Evolutionary conservation across 2,113 vertebrate species (phyloP).

Genomic region (Chaetodon trifascialis): DNA sequence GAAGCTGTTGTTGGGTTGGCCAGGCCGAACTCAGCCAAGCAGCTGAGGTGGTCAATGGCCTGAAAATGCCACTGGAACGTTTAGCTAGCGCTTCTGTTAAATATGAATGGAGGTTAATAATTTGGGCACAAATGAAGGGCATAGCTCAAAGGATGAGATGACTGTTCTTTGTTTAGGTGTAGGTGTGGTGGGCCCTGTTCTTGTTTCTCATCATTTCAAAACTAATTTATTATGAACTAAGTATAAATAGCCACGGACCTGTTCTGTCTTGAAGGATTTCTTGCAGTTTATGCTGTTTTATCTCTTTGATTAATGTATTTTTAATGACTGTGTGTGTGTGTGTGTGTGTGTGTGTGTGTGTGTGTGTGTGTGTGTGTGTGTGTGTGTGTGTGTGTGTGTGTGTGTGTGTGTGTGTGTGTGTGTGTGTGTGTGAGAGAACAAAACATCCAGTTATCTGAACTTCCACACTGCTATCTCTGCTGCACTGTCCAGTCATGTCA

Average conservation of each 20-base stretch:
- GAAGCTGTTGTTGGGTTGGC: conserved; percentile 2
- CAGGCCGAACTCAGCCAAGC: not conserved
- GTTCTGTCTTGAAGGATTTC: not conserved
- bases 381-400: not conserved
- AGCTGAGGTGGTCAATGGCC: conserved; percentile 23
- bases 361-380: not conserved
- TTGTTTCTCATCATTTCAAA: conserved; percentile 17
- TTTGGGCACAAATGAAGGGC: not conserved
- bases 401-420: not conserved
- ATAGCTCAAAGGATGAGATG: not conserved
- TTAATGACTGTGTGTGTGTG: conserved; percentile 29
- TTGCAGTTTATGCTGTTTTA: conserved; percentile 32
- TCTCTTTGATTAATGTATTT: conserved; percentile 45
- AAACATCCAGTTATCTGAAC: conserved; percentile 19
- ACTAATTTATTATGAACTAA: conserved; percentile 2
- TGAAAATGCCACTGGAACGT: conserved; percentile 35
- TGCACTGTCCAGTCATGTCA: conserved; percentile 18
- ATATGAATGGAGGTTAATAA: conserved; percentile 28
- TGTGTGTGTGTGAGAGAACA: not conserved
- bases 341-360: not conserved
- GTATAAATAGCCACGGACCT: not conserved
- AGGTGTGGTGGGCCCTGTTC: not conserved
- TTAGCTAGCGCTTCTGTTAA: conserved; percentile 17
- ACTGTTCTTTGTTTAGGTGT: not conserved
- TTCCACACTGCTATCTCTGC: not conserved